Percentiles rank a stretch among this genome's conserved stretches.
These are phyloP conservation scores for Tenualosa thibaudeaui DNA, from an alignment of 2,797 vertebrate species.

Conservation along the genomic window DNA sequence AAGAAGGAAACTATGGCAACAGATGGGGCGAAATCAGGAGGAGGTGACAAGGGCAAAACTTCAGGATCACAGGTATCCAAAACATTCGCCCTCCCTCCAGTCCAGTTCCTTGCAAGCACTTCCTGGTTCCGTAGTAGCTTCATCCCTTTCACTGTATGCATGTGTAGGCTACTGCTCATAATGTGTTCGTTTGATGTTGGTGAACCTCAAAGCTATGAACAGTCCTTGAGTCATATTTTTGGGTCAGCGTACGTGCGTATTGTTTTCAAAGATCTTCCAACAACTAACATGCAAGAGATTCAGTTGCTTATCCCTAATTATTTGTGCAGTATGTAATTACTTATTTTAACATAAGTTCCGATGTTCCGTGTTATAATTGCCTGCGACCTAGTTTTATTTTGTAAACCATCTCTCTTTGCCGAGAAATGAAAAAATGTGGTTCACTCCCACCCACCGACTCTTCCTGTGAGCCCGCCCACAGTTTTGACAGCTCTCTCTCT, in stretches of 20 bases:
- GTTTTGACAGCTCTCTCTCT: constrained; percentile 65
- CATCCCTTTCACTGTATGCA: background rate
- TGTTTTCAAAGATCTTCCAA: background rate
- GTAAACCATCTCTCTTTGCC: constrained; percentile 63
- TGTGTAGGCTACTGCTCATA: background rate
- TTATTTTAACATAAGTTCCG: background rate
- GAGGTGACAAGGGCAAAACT: constrained; percentile 92
- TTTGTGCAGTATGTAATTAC: background rate
- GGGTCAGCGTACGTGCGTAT: background rate
- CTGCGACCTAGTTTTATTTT: constrained; percentile 69
- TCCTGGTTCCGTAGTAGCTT: constrained; percentile 41
- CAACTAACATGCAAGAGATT: background rate
- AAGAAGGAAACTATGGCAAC: constrained; percentile 96
- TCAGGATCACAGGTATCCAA: constrained; percentile 91
- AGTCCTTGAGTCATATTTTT: background rate
- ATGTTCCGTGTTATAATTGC: constrained; percentile 49
- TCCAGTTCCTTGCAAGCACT: constrained; percentile 41
- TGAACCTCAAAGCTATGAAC: background rate
- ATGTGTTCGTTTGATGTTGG: background rate
- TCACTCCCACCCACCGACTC: constrained; percentile 72
- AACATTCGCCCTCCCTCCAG: constrained; percentile 40
- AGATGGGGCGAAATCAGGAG: constrained; percentile 94
- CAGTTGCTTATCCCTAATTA: background rate
- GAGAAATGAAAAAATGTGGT: constrained; percentile 77
- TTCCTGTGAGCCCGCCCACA: constrained; percentile 86